A percentile compares a stretch with the other conserved stretches of the same genome.
phyloP scores from a whole-genome alignment of 1,140 invertebrate genomes.

The Batillaria attramentaria region DNA sequence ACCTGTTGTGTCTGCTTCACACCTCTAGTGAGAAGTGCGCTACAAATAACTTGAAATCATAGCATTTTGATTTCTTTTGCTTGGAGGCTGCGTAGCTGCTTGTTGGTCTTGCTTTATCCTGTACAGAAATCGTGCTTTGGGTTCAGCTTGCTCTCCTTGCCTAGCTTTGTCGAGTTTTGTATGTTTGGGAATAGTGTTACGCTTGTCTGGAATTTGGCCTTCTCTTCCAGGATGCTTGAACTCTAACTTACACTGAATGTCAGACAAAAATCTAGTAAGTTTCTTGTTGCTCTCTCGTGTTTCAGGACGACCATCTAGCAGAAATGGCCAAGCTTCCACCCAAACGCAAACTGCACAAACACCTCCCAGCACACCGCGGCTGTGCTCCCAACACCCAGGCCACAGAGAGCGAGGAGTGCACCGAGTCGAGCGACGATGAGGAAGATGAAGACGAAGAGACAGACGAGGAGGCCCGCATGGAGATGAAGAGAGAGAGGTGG shows the following conservation, averaged over 20 bases:
- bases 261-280: constrained; percentile 66
- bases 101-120: too few relatives aligned
- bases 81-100: too few relatives aligned
- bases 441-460: constrained; percentile 54
- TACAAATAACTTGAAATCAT: too few relatives aligned
- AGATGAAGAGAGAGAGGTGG: constrained; percentile 41
- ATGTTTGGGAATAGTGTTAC: too few relatives aligned
- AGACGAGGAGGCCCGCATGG: constrained; percentile 42
- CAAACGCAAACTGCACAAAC: constrained; percentile 33
- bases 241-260: neutral
- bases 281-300: constrained; percentile 41
- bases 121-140: too few relatives aligned
- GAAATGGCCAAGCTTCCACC: constrained; percentile 38
- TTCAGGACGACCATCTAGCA: constrained; percentile 29
- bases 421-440: constrained; percentile 51
- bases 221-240: neutral
- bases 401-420: constrained; percentile 50
- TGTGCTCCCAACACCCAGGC: constrained; percentile 40
- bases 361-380: constrained; percentile 29
- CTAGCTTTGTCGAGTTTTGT: too few relatives aligned
- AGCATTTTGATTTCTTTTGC: too few relatives aligned
- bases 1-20: too few relatives aligned
- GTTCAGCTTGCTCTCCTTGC: too few relatives aligned
- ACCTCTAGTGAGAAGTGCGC: too few relatives aligned
- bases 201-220: neutral